phyloP scores from a whole-genome alignment of 2,113 vertebrate species.

The Dasypus novemcinctus region DNA sequence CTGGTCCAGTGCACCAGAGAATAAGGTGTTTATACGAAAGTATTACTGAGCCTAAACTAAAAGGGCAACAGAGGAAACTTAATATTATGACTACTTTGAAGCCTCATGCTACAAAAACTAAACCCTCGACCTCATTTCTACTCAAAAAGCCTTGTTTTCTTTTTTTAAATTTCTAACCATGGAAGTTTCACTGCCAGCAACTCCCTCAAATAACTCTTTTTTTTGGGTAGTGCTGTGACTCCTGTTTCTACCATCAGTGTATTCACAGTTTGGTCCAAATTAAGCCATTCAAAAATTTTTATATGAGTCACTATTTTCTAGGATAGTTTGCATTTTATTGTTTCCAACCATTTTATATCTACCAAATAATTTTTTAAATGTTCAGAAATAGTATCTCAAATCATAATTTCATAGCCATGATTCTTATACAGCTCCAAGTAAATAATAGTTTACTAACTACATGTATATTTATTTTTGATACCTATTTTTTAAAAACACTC shows the following conservation, averaged over 20 bases:
- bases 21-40: not conserved
- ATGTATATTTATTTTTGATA: not conserved
- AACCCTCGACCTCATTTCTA: constrained; percentile 4
- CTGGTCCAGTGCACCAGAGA: not conserved
- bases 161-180: not conserved
- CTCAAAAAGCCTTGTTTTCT: not conserved
- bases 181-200: not conserved
- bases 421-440: not conserved
- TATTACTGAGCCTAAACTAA: not conserved
- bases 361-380: not conserved
- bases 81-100: not conserved
- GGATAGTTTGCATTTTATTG: not conserved
- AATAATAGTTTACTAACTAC: not conserved
- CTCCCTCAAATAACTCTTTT: not conserved
- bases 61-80: constrained; percentile 6
- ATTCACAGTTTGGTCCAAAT: not conserved
- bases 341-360: not conserved
- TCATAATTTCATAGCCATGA: not conserved
- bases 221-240: not conserved
- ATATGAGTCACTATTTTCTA: not conserved
- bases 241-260: not conserved
- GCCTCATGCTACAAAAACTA: not conserved
- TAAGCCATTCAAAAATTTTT: not conserved
- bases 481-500: not conserved
- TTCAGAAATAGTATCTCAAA: not conserved